Evolutionary conservation across 30 jellyfish, hydroid and myxozoan genomes (phyloP).

Genomic region (Phacellophora camtschatica): DNA sequence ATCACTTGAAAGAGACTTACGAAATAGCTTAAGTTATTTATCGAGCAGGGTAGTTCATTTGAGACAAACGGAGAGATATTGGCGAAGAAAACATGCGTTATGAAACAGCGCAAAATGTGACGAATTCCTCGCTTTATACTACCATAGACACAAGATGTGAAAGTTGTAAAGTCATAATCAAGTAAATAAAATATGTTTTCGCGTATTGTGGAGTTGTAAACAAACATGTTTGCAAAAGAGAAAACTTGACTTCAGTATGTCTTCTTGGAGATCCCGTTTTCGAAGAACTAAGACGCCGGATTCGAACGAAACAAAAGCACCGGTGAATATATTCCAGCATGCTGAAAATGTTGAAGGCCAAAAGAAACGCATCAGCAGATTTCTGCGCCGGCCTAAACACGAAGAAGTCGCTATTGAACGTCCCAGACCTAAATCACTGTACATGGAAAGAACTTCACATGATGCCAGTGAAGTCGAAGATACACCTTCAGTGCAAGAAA

Average conservation of each 20-base stretch:
- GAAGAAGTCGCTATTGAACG: constrained; percentile 18
- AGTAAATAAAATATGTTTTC: too few species aligned
- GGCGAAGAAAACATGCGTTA: too few species aligned
- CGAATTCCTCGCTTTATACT: too few species aligned
- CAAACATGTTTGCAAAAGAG: too few species aligned
- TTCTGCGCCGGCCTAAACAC: constrained; percentile 46
- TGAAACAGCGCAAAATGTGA: too few species aligned
- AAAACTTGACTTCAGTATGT: constrained; percentile 28
- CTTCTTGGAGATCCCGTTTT: constrained; percentile 63
- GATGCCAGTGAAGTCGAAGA: background rate
- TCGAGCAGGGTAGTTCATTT: too few species aligned
- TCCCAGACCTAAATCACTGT: constrained; percentile 54
- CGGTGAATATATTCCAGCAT: background rate
- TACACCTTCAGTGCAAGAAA: constrained; percentile 53
- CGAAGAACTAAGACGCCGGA: constrained; percentile 52
- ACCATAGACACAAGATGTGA: too few species aligned
- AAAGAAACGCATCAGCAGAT: constrained; percentile 40
- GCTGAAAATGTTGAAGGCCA: constrained; percentile 28
- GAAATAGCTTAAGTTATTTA: background rate
- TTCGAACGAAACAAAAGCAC: constrained; percentile 27
- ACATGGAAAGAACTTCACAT: constrained; percentile 2
- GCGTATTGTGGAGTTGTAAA: too few species aligned
- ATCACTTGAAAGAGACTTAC: background rate
- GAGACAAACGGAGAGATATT: too few species aligned
- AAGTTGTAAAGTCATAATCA: too few species aligned